phyloP scores from a whole-genome alignment of 2,113 vertebrate species.

The Antennarius striatus region DNA sequence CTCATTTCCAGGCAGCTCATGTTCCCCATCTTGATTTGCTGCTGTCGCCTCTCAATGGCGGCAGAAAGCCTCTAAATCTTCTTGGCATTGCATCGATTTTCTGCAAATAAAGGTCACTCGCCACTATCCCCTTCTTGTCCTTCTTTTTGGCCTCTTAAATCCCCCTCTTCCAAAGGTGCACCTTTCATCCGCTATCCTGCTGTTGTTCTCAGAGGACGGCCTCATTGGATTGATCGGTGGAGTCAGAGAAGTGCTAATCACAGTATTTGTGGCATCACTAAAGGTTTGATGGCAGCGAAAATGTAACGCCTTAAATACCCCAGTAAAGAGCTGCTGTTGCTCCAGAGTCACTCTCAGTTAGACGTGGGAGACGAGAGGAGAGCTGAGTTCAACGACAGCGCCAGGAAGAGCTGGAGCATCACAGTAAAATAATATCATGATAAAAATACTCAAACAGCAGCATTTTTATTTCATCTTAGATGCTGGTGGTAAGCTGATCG shows the following conservation, averaged over 20 bases:
- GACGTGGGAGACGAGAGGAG: no score
- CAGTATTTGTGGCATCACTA: constrained; percentile 52
- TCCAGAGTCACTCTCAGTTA: constrained; percentile 28
- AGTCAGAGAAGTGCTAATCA: constrained; percentile 58
- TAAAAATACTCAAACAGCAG: no score
- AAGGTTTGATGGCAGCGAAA: constrained; percentile 42
- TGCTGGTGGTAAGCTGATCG: no score
- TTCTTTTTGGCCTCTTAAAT: constrained; percentile 26
- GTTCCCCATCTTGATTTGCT: constrained; percentile 9
- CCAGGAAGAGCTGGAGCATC: no score
- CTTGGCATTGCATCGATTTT: constrained; percentile 54
- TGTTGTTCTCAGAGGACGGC: constrained; percentile 22
- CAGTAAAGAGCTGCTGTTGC: constrained; percentile 38
- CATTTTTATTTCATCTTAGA: no score
- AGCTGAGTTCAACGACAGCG: no score
- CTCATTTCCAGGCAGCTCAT: neutral
- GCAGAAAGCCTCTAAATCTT: constrained; percentile 53
- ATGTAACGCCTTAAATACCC: constrained; percentile 52
- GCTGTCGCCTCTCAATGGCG: constrained; percentile 17
- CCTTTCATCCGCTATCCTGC: constrained; percentile 10
- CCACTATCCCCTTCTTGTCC: constrained; percentile 37
- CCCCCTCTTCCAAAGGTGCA: constrained; percentile 18
- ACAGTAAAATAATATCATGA: no score
- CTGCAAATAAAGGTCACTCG: constrained; percentile 57
- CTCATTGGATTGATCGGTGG: constrained; percentile 31